These are phyloP conservation scores for Drosophila picticornis DNA, from an alignment of 2,888 invertebrate genomes.

Conservation along the genomic window DNA sequence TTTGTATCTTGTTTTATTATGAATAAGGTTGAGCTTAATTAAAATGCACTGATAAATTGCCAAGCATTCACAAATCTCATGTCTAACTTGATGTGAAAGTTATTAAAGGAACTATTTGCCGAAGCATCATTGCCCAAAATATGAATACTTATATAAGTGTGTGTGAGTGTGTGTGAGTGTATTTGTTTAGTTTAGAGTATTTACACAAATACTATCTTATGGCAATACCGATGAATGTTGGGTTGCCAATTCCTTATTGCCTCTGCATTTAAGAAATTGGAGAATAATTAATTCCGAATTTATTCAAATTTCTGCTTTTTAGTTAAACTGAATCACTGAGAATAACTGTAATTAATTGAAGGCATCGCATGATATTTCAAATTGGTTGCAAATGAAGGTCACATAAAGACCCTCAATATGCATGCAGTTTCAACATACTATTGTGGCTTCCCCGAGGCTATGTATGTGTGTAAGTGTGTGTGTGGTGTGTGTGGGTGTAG, in stretches of 20 bases:
- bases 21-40: background rate
- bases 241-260: background rate
- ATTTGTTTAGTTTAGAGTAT: background rate
- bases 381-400: background rate
- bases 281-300: background rate
- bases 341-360: background rate
- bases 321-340: background rate
- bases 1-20: background rate
- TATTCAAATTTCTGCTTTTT: background rate
- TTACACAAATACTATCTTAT: background rate
- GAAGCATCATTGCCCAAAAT: background rate
- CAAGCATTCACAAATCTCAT: background rate
- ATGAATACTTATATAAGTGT: background rate
- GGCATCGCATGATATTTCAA: slow-evolving; percentile 1
- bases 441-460: slow-evolving; percentile 33
- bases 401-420: background rate
- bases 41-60: background rate
- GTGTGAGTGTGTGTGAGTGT: background rate
- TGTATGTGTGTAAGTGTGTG: background rate
- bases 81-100: background rate
- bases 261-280: background rate
- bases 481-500: background rate
- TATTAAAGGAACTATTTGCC: background rate
- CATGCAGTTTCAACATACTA: slow-evolving; percentile 7
- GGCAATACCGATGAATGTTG: background rate